phyloP scores from a whole-genome alignment of 2,113 vertebrate genomes.

The Sarotherodon lohbergeri region DNA sequence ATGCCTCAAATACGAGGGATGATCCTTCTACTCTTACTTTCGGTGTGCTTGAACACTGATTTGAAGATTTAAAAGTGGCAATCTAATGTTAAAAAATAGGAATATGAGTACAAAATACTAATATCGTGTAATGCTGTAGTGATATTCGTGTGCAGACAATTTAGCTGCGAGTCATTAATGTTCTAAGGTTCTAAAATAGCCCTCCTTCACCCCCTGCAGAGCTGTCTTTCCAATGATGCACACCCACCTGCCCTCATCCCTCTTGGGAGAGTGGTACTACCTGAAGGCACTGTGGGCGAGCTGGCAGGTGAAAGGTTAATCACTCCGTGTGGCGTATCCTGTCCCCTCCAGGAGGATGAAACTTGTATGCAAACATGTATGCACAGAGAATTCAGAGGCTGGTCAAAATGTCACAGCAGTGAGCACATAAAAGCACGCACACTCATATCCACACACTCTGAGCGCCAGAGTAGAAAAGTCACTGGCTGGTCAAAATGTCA shows the following conservation, averaged over 20 bases:
- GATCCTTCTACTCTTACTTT: neutral
- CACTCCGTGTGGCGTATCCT: slow-evolving; percentile 24
- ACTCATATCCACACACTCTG: neutral
- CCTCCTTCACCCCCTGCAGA: neutral
- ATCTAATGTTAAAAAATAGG: neutral
- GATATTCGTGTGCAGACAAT: neutral
- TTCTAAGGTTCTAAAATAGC: neutral
- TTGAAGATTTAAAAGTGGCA: neutral
- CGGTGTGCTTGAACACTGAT: neutral
- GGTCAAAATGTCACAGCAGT: slow-evolving; percentile 44
- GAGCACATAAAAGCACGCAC: slow-evolving; percentile 8
- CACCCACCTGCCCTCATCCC: neutral
- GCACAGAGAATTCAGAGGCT: neutral
- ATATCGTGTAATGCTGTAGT: neutral
- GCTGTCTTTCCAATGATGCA: slow-evolving; percentile 4
- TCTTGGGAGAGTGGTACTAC: neutral
- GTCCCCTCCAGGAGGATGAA: slow-evolving; percentile 10
- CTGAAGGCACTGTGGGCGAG: slow-evolving; percentile 21
- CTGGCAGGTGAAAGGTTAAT: slow-evolving; percentile 48
- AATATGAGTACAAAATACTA: neutral
- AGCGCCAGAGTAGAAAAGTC: neutral
- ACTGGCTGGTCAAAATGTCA: slow-evolving; percentile 36
- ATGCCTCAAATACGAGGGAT: neutral
- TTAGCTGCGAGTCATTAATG: neutral
- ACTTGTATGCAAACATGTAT: neutral